Base-by-base conservation (phyloP, 1,140 invertebrate genomes). In the Ceratina japonica region DNA sequence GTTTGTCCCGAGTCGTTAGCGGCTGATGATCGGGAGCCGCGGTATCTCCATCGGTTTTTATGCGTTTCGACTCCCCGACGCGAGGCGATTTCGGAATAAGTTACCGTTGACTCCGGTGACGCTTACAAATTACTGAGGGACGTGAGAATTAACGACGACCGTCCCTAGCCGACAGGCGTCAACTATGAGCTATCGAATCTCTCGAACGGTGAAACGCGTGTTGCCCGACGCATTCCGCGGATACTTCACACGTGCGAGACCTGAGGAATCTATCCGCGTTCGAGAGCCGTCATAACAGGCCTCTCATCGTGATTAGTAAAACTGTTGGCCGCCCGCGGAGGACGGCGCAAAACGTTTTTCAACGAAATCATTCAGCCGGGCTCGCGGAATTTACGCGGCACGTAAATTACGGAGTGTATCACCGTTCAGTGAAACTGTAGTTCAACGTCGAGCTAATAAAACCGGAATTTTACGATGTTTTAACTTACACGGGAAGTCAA, bases 31-130 rank as follows among this genome's bases (percentile, higher is more conserved):
- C 62, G 8, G n/a, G 3, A 22, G 66, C 31, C 37, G 15, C n/a
- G 37, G 75, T 37, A 65, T 27, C 51, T 74, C 16, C 18, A 18
- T 51, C 18, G 22, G 12, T 73, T 79, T 65, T 79, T 65, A 49
- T 49, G 20, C 3, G 69, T 73, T 65, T 58, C 61, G 16, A 58
- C 15, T 7, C 24, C 5, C 12, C 37, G 37, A 44, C 37, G 37
- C 37, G 37, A 15, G 37, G 27, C 18, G 18, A n/a, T 59, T 79
- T 74, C 7, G 16, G 27, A 58, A 81, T 73, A 79, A 79, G 37
- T 79, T 81, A 79, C 69, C 75, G 80, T 79, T 71, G 16, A 44
- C 56, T 56, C 22, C 31, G 63, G 22, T 27, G 80, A 81, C 79
- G 59, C 49, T 81, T 79, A 73, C 76, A 81, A 81, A 81, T 81